Percentiles rank a stretch among this genome's conserved stretches.
These are phyloP conservation scores for Microhierax caerulescens DNA, from an alignment of 2,797 vertebrate species.

Conservation along the genomic window DNA sequence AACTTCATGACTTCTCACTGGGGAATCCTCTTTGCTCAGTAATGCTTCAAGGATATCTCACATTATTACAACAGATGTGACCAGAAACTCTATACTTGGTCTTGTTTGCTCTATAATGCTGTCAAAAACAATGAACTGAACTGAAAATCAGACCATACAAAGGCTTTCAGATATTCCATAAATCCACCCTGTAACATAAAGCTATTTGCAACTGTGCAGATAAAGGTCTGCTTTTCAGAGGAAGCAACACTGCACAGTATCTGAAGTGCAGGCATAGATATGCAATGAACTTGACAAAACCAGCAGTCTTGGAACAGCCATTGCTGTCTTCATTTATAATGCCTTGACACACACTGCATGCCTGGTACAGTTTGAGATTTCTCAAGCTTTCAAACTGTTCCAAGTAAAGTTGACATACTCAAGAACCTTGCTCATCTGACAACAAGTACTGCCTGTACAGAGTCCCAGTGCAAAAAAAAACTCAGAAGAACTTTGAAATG, in stretches of 20 bases:
- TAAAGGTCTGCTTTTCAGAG: background rate
- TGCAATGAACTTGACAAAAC: background rate
- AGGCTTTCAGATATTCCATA: background rate
- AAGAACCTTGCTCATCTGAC: background rate
- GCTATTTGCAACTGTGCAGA: background rate
- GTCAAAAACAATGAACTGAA: background rate
- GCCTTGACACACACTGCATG: too few relatives aligned
- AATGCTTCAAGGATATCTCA: background rate
- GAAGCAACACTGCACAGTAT: background rate
- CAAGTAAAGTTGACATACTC: background rate
- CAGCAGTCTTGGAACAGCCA: background rate
- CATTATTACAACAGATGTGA: background rate
- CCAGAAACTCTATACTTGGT: background rate
- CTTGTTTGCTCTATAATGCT: background rate
- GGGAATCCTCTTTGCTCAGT: background rate
- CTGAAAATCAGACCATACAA: background rate
- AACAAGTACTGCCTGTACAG: background rate
- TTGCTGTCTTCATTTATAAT: background rate
- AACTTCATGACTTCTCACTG: background rate
- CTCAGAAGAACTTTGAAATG: background rate
- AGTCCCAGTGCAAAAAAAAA: background rate
- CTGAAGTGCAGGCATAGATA: background rate
- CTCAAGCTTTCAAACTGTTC: background rate
- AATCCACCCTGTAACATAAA: background rate
- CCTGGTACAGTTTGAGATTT: background rate